These are phyloP conservation scores for Aporrectodea caliginosa DNA, from an alignment of 1,140 invertebrate species.

Conservation along the genomic window DNA sequence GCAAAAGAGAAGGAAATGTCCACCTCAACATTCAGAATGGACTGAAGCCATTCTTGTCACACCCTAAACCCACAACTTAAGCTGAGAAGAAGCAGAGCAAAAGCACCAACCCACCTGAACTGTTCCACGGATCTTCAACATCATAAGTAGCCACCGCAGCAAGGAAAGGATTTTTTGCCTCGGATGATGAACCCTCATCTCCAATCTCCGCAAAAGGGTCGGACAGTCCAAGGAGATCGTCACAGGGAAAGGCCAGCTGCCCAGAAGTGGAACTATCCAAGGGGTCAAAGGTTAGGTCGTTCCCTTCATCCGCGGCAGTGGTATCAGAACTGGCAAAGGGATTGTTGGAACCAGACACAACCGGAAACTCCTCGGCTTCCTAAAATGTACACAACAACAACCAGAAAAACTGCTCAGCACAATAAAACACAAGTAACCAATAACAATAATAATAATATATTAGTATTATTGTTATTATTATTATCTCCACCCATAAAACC, in stretches of 20 bases:
- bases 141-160: background rate
- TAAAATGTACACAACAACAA: too few species aligned
- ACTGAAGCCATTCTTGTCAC: too few species aligned
- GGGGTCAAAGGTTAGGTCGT: background rate
- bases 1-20: too few species aligned
- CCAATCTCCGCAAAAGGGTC: background rate
- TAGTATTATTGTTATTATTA: too few species aligned
- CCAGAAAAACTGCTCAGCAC: too few species aligned
- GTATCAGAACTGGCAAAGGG: background rate
- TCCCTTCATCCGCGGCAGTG: background rate
- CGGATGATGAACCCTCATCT: background rate
- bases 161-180: slow-evolving; percentile 17
- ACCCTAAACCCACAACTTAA: too few species aligned
- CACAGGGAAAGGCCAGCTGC: background rate
- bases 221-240: background rate
- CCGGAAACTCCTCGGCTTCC: background rate
- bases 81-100: too few species aligned
- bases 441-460: too few species aligned
- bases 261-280: background rate
- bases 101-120: too few species aligned
- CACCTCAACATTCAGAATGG: too few species aligned
- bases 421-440: too few species aligned
- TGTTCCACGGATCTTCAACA: slow-evolving; percentile 14
- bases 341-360: slow-evolving; percentile 7
- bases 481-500: too few species aligned